phyloP scores from a whole-genome alignment of 37 sponge, comb jelly and placozoan species.

The Hormiphora californensis region DNA sequence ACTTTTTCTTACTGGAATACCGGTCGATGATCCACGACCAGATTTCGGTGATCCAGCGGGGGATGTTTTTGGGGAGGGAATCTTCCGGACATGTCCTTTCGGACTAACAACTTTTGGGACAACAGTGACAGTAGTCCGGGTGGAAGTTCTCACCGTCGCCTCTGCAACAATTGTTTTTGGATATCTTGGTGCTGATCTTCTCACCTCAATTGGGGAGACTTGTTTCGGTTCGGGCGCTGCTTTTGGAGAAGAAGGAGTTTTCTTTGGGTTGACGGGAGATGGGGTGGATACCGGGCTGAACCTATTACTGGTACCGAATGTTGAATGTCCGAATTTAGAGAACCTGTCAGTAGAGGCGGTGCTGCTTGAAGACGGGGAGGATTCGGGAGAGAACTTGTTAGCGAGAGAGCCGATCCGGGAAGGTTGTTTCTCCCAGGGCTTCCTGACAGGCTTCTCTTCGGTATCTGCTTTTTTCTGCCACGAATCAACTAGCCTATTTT shows the following conservation, averaged over 20 bases:
- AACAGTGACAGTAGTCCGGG: neutral
- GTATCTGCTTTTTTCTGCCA: conserved; percentile 13
- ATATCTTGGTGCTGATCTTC: too few species aligned
- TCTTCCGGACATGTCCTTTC: neutral
- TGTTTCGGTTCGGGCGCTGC: too few species aligned
- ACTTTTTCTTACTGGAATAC: neutral
- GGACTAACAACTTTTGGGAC: neutral
- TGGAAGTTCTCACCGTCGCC: neutral
- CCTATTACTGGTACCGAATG: too few species aligned
- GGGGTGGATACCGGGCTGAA: too few species aligned
- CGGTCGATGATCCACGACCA: neutral
- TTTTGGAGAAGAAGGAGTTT: too few species aligned
- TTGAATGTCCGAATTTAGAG: too few species aligned
- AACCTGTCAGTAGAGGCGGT: too few species aligned
- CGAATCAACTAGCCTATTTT: neutral
- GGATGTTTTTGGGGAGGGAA: neutral
- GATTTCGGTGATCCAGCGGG: neutral
- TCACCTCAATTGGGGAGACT: too few species aligned
- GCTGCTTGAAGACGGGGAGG: too few species aligned
- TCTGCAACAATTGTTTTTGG: too few species aligned
- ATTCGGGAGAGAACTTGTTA: too few species aligned
- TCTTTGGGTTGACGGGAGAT: too few species aligned
- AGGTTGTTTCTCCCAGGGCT: conserved; percentile 7
- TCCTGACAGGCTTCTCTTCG: neutral
- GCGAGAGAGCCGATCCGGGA: neutral